Evolutionary conservation across 2,113 vertebrate species (phyloP).

Genomic region (Neogobius melanostomus): DNA sequence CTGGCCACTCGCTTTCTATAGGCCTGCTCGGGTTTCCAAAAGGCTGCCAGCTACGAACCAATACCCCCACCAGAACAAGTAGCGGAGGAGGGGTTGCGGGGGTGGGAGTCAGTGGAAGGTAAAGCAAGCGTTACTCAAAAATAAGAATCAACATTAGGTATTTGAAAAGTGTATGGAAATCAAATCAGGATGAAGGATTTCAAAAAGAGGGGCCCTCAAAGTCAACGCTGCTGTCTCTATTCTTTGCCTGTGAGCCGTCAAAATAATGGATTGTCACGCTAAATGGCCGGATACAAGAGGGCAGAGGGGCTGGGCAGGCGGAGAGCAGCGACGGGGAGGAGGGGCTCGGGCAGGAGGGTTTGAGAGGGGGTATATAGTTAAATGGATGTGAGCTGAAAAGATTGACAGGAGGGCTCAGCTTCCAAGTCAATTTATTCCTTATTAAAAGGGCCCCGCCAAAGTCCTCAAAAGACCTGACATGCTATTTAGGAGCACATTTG

Average conservation of each 20-base stretch:
- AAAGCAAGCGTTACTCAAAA: not conserved
- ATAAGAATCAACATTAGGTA: conserved; percentile 1
- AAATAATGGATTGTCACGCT: conserved; percentile 76
- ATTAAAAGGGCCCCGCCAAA: conserved; percentile 50
- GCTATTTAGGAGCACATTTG: conserved; percentile 19
- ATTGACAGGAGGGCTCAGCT: conserved; percentile 40
- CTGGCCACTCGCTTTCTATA: conserved; percentile 49
- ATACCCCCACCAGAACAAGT: conserved; percentile 44
- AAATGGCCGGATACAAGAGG: conserved; percentile 73
- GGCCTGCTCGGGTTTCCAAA: conserved; percentile 64
- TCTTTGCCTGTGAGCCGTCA: conserved; percentile 60
- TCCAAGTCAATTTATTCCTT: conserved; percentile 65
- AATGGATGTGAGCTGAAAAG: conserved; percentile 43
- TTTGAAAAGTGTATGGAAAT: conserved; percentile 1
- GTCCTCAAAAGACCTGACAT: conserved; percentile 38
- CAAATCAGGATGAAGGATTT: conserved; percentile 4
- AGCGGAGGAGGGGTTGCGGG: conserved; percentile 31
- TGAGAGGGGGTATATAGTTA: conserved; percentile 30
- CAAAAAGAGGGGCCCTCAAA: conserved; percentile 39
- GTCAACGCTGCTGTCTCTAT: conserved; percentile 45
- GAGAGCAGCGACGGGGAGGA: conserved; percentile 31
- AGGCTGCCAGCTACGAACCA: conserved; percentile 61
- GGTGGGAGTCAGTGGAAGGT: conserved; percentile 20
- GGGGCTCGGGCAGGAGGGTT: conserved; percentile 49
- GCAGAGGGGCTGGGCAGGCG: conserved; percentile 57